A percentile compares a stretch with the other conserved stretches of the same genome.
phyloP scores from a whole-genome alignment of 1,140 invertebrate species.

The Ectropis grisescens region DNA sequence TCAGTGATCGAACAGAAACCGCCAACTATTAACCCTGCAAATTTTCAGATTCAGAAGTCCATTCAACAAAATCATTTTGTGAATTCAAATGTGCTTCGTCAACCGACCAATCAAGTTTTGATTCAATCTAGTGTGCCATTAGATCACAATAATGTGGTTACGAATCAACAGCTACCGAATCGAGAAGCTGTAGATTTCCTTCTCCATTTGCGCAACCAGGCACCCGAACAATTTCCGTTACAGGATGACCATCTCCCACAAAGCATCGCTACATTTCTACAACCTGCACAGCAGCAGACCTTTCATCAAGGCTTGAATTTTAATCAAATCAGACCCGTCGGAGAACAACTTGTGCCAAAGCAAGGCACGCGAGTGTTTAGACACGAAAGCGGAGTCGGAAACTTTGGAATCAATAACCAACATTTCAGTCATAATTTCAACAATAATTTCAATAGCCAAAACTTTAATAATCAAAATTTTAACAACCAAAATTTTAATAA shows the following conservation, averaged over 20 bases:
- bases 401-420: constrained; percentile 69
- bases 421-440: constrained; percentile 20
- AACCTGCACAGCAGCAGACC: constrained; percentile 24
- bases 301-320: constrained; percentile 33
- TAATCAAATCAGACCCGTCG: constrained; percentile 34
- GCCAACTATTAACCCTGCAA: constrained; percentile 22
- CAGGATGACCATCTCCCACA: constrained; percentile 67
- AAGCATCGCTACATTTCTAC: constrained; percentile 53
- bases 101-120: constrained; percentile 45
- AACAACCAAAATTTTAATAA: not conserved
- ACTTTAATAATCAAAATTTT: constrained; percentile 5
- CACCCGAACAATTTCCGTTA: constrained; percentile 48
- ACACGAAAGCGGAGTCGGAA: constrained; percentile 64
- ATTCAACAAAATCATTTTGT: constrained; percentile 36
- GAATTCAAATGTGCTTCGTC: constrained; percentile 28
- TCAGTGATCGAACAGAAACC: constrained; percentile 62
- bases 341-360: constrained; percentile 27
- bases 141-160: constrained; percentile 31
- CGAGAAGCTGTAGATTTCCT: constrained; percentile 66
- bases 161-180: constrained; percentile 51
- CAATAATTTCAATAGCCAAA: constrained; percentile 37
- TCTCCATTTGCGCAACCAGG: constrained; percentile 56
- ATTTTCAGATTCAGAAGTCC: constrained; percentile 36
- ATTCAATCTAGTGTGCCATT: constrained; percentile 67
- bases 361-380: constrained; percentile 57